phyloP scores from a whole-genome alignment of 2,888 invertebrate genomes.

The Drosophila leonis region DNA sequence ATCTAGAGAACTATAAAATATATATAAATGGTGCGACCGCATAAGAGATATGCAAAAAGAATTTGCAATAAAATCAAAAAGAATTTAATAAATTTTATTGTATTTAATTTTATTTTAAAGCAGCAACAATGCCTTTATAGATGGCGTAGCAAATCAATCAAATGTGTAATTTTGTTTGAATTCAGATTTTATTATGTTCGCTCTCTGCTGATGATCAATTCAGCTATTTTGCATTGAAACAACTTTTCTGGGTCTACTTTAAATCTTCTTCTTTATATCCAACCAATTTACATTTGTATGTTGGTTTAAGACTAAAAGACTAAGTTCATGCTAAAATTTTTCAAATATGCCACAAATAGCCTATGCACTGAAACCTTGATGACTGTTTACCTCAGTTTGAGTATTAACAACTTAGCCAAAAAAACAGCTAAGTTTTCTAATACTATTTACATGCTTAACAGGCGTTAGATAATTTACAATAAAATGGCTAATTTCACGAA shows the following conservation, averaged over 20 bases:
- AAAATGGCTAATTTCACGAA: not conserved
- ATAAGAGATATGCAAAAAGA: not conserved
- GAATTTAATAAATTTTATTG: not conserved
- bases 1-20: not conserved
- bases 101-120: not conserved
- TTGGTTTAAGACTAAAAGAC: not conserved
- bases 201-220: not conserved
- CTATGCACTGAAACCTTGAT: no score
- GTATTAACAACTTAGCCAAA: not conserved
- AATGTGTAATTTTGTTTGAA: not conserved
- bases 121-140: not conserved
- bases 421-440: not conserved
- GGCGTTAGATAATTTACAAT: not conserved
- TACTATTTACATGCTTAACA: not conserved
- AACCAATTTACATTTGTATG: not conserved
- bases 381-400: not conserved
- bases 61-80: not conserved
- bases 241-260: no score
- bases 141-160: not conserved
- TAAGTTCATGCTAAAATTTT: not conserved
- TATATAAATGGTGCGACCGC: not conserved
- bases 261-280: no score
- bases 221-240: not conserved
- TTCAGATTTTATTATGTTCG: not conserved
- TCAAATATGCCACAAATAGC: not conserved